A percentile compares a stretch with the other conserved stretches of the same genome.
Evolutionary conservation across 2,797 vertebrate species (phyloP).

Genomic region (Tragopan temminckii): DNA sequence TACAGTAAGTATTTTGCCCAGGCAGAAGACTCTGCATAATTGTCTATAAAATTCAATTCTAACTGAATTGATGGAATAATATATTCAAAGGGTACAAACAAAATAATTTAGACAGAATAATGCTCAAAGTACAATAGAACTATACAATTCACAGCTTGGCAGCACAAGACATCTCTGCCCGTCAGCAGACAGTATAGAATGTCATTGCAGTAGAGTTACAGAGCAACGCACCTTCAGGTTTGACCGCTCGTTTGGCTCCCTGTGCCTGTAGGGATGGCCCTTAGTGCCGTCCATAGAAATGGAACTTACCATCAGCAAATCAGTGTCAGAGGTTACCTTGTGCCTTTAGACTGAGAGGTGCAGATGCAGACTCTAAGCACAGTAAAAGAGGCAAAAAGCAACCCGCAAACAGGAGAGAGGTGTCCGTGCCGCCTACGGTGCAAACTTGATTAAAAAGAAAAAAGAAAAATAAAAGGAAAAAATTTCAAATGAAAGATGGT

Average conservation of each 20-base stretch:
- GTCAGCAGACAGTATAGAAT: constrained; percentile 69
- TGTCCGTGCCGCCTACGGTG: constrained; percentile 1
- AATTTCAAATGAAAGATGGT: neutral
- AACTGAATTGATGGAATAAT: constrained; percentile 90
- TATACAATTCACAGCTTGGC: constrained; percentile 89
- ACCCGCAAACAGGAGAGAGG: constrained; percentile 13
- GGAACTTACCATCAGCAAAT: constrained; percentile 57
- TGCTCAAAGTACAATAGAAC: constrained; percentile 81
- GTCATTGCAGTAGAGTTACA: neutral
- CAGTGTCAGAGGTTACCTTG: constrained; percentile 23
- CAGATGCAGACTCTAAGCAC: neutral
- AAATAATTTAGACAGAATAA: constrained; percentile 81
- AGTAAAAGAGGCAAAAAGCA: constrained; percentile 38
- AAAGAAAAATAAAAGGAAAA: neutral
- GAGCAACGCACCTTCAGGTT: neutral
- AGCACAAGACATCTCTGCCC: constrained; percentile 79
- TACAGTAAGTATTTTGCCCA: constrained; percentile 85
- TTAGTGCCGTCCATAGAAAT: neutral
- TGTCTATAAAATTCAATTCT: constrained; percentile 91
- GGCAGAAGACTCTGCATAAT: constrained; percentile 90
- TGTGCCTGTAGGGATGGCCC: neutral
- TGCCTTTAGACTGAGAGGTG: constrained; percentile 41
- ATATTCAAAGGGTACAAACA: constrained; percentile 83
- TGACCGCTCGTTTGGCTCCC: neutral
- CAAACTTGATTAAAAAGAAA: neutral